A percentile compares a stretch with the other conserved stretches of the same genome.
Evolutionary conservation across 2,888 invertebrate species (phyloP).

Genomic region (Lasioglossum malachurum): DNA sequence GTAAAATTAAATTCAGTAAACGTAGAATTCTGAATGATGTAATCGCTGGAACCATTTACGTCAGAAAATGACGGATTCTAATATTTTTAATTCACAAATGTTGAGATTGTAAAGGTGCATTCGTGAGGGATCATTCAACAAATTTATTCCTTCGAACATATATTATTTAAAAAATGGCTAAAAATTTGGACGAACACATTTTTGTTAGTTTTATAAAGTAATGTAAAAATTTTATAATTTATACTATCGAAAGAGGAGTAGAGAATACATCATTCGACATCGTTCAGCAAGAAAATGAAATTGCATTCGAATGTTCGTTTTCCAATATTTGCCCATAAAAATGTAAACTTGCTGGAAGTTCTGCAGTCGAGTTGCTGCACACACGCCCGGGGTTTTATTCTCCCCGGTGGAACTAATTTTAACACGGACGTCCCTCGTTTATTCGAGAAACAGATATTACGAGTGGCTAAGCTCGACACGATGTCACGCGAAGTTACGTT

Average conservation of each 20-base stretch:
- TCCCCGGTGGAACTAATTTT: slow-evolving; percentile 6
- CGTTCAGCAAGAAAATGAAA: background rate
- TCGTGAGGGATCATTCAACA: no score
- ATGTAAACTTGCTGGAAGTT: background rate
- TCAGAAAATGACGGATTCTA: no score
- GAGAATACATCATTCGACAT: background rate
- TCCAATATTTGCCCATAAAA: background rate
- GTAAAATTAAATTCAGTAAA: background rate
- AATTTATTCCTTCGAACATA: no score
- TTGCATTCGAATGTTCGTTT: background rate
- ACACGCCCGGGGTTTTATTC: background rate
- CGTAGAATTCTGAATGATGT: background rate
- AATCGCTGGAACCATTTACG: background rate
- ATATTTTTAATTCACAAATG: no score
- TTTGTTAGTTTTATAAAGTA: no score
- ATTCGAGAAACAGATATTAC: slow-evolving; percentile 15
- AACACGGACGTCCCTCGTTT: slow-evolving; percentile 12
- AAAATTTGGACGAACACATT: no score
- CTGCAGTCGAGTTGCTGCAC: background rate
- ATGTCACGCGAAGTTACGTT: slow-evolving; percentile 32
- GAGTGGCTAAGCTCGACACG: background rate
- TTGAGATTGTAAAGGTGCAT: no score
- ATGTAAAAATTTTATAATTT: no score
- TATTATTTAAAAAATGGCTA: no score
- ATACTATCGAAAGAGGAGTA: no score